phyloP scores from a whole-genome alignment of 2,113 vertebrate species.

The Pterocles gutturalis region DNA sequence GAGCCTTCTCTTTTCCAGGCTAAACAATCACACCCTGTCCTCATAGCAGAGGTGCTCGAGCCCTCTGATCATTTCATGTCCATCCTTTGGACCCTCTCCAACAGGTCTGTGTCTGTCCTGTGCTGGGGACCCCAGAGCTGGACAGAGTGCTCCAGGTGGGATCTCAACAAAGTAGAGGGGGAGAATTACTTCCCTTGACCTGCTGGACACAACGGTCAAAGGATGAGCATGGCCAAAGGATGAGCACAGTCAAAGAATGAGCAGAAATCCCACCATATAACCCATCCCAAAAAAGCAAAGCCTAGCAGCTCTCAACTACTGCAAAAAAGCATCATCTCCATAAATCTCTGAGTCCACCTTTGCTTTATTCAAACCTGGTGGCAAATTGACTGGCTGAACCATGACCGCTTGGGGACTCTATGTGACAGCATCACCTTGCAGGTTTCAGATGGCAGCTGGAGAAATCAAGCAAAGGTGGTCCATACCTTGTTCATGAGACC shows the following conservation, averaged over 20 bases:
- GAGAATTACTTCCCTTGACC: rapidly evolving
- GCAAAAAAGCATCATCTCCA: not conserved
- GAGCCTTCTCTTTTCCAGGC: too few relatives aligned
- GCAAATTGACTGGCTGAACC: not conserved
- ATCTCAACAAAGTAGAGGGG: not conserved
- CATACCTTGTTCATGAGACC: rapidly evolving
- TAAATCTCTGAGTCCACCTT: not conserved
- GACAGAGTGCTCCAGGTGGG: not conserved
- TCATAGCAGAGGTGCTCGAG: not conserved
- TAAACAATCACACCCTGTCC: not conserved
- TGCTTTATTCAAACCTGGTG: not conserved
- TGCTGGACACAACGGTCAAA: not conserved
- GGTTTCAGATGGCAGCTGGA: not conserved
- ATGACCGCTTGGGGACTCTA: not conserved
- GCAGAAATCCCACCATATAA: not conserved
- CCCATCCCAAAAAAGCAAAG: not conserved
- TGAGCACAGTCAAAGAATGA: not conserved
- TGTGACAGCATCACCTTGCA: rapidly evolving
- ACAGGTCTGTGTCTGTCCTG: rapidly evolving
- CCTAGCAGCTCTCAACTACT: not conserved
- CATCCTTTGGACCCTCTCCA: not conserved
- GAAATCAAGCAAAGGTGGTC: not conserved
- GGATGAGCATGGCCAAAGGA: too few relatives aligned
- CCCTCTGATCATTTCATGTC: rapidly evolving
- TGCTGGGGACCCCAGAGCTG: not conserved